Base-by-base conservation (phyloP, 2,888 invertebrate genomes). In the Drosophila phalerata region DNA sequence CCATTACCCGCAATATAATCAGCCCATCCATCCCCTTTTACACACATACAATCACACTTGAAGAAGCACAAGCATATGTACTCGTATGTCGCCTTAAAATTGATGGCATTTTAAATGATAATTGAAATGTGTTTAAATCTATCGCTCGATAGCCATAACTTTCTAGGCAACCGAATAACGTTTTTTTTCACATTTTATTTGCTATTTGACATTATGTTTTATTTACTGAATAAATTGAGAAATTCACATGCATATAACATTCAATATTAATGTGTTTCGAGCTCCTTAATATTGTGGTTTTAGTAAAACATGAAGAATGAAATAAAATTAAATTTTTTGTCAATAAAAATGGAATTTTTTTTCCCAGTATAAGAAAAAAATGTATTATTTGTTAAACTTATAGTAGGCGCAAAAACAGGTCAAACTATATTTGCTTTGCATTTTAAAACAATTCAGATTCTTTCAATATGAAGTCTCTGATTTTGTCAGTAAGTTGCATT, bases 81-180 rank as follows among this genome's bases (percentile, higher is more conserved):
- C n/a, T 34, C 37, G 37, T 63, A 13, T 42, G 37, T 19, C 17
- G 13, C 34, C 15, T 6, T 19, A 47, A 30, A 56, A 65, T 76
- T 65, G 67, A 70, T 67, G 56, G 40, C 56, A 49, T 73, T 68
- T 69, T 57, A 61, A 69, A 66, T 63, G 52, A 60, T 43, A 66
- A 63, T 78, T 78, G 74, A 78, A 78, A 15, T 45, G 15, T 30
- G 49, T 49, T 55, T 28, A 25, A 25, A 70, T 47, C 49, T 10
- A 17, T 69, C 25, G 47, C 15, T 11, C 17, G 22, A 32, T 15
- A 11, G 4, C 28, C 22, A 47, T 37, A 55, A 48, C 28, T 28
- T 42, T 19, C 13, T 5, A 37, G 25, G 13, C 34, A 32, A n/a
- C 10, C 30, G 15, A 60, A 22, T 42, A 40, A 32, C 17, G 9